Evolutionary conservation across 2,113 vertebrate genomes (phyloP), one percentile per base, ranked within the genome.

Genomic region (Indicator indicator): DNA sequence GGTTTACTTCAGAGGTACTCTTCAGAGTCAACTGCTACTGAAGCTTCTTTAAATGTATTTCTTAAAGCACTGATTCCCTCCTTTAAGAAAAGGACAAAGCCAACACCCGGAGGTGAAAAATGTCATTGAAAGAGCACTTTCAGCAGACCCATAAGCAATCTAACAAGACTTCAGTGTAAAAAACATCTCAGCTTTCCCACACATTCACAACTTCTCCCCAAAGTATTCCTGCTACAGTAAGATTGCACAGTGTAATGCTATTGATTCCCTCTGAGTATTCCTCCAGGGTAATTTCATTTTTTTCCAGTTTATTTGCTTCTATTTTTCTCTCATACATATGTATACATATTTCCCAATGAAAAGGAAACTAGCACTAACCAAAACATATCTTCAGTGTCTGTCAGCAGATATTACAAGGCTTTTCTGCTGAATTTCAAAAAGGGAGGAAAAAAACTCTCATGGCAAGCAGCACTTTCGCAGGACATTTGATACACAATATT

Each of bases 1-100:
- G 11, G 58, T 96, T 97, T 95, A 16, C 48, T 95, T 64, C 52
- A 89, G 56, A 87, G 52, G 83, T 85, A 94, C 75, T 88, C 54
- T 50, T 87, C 78, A 87, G 50, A 83, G 48, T 96, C 72, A 95
- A 79, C 36, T 72, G 80, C 84, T 94, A 86, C 92, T 85, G 84
- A 95, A 94, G 30, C 52, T 54, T 63, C 67, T 86, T 67, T 81
- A 84, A 60, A 70, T 16, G 63, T 90, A 20, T 80, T 86, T 86
- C 59, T 82, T 79, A 70, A 70, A 58, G 12, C 28, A 40, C 28
- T 55, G 50, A 60, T 60, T 79, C 80, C 54, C 13, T 42, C 27
- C 70, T 23, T 28, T 74, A 81, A 78, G 15, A 64, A 90, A 81
- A 83, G 40, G 71, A 76, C 18, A 82, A 86, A 88, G 7, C 5